phyloP scores from a whole-genome alignment of 2,797 vertebrate species.

The Aldrovandia affinis region DNA sequence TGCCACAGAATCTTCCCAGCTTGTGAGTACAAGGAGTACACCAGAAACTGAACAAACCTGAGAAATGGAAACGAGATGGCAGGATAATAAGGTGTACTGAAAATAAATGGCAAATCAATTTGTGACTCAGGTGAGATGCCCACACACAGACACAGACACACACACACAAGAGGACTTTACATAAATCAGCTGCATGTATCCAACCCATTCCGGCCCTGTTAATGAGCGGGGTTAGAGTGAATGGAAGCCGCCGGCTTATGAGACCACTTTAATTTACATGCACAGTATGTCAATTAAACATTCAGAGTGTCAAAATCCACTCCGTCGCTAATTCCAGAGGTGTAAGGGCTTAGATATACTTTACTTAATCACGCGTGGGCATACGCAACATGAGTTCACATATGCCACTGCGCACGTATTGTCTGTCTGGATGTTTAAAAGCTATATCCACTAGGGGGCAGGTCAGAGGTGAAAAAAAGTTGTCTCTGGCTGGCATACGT shows the following conservation, averaged over 20 bases:
- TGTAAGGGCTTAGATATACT: neutral
- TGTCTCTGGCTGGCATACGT: too few relatives aligned
- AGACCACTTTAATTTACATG: constrained; percentile 21
- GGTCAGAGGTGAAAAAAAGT: too few relatives aligned
- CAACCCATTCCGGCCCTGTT: constrained; percentile 31
- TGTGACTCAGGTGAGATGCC: constrained; percentile 21
- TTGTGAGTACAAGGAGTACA: neutral
- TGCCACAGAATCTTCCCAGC: too few relatives aligned
- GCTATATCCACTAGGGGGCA: too few relatives aligned
- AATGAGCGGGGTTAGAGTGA: constrained; percentile 36
- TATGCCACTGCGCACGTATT: too few relatives aligned
- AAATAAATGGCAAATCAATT: constrained; percentile 37
- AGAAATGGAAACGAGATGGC: constrained; percentile 12
- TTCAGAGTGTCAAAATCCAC: constrained; percentile 25
- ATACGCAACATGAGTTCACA: too few relatives aligned
- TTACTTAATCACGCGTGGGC: too few relatives aligned
- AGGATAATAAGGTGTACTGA: constrained; percentile 22
- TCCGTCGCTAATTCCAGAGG: constrained; percentile 15
- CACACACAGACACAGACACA: neutral
- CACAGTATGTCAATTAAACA: constrained; percentile 32
- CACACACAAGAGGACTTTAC: neutral
- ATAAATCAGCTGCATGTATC: constrained; percentile 23
- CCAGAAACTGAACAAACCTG: neutral
- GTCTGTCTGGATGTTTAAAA: too few relatives aligned
- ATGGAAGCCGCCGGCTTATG: constrained; percentile 23